A percentile compares a stretch with the other conserved stretches of the same genome.
Evolutionary conservation across 2,113 vertebrate genomes (phyloP).

Genomic region (Pachyramphus minor): DNA sequence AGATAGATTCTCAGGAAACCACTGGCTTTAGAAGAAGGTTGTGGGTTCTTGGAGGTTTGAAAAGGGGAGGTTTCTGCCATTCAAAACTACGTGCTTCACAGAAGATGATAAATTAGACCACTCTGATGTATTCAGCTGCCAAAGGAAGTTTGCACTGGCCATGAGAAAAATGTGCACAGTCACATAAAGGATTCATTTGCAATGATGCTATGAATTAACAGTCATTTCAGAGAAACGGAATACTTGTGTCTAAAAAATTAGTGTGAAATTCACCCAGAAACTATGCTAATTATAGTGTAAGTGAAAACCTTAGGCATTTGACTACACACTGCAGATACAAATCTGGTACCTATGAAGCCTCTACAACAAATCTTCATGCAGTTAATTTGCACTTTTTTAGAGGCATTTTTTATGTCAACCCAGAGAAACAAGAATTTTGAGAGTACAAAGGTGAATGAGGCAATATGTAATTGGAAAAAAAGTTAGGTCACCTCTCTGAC

Average conservation of each 20-base stretch:
- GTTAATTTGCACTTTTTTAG: background rate
- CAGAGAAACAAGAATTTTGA: background rate
- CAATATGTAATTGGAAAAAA: background rate
- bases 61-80: background rate
- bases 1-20: background rate
- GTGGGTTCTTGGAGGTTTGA: background rate
- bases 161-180: background rate
- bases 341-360: background rate
- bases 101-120: background rate
- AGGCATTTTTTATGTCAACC: background rate
- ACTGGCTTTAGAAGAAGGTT: background rate
- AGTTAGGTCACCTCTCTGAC: background rate
- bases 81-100: background rate
- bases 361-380: background rate
- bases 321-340: background rate
- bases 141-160: background rate
- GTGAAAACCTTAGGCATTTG: constrained; percentile 12
- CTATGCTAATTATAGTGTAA: background rate
- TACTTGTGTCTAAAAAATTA: background rate
- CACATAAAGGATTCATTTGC: background rate
- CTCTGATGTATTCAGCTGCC: background rate
- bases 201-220: background rate
- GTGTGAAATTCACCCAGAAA: constrained; percentile 5
- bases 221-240: background rate
- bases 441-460: background rate